Percentiles rank a stretch among this genome's conserved stretches.
Evolutionary conservation across 2,113 vertebrate genomes (phyloP).

Genomic region (Heterocephalus glaber): DNA sequence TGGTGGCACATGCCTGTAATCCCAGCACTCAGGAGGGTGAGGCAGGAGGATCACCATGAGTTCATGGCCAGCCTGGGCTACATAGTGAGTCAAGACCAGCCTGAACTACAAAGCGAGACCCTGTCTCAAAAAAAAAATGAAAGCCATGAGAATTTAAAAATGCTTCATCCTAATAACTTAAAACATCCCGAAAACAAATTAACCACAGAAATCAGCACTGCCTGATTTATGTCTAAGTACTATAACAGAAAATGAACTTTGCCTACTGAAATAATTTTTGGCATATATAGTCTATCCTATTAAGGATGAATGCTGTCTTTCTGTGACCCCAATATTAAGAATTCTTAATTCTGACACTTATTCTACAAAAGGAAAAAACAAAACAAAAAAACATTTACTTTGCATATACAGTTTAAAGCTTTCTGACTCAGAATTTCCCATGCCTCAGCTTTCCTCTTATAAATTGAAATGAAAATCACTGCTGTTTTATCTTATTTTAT

Average conservation of each 20-base stretch:
- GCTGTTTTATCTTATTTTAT: slow-evolving; percentile 23
- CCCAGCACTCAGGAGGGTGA: too few species aligned
- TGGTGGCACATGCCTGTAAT: too few species aligned
- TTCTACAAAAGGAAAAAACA: slow-evolving; percentile 10
- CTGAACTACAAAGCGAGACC: too few species aligned
- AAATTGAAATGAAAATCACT: slow-evolving; percentile 34
- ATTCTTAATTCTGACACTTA: slow-evolving; percentile 48
- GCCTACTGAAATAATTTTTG: slow-evolving; percentile 14
- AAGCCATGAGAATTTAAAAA: slow-evolving; percentile 41
- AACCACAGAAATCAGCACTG: slow-evolving; percentile 12
- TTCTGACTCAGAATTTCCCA: slow-evolving; percentile 36
- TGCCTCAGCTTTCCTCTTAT: background rate
- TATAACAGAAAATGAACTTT: slow-evolving; percentile 24
- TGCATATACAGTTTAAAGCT: slow-evolving; percentile 26
- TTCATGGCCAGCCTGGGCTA: too few species aligned
- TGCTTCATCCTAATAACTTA: background rate
- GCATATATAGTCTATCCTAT: background rate
- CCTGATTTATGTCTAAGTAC: background rate
- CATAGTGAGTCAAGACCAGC: too few species aligned
- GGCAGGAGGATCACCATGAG: too few species aligned
- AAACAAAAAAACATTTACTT: background rate
- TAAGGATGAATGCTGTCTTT: slow-evolving; percentile 3
- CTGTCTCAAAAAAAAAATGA: too few species aligned
- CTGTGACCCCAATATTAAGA: slow-evolving; percentile 30
- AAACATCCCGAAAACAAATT: slow-evolving; percentile 21